These are phyloP conservation scores for Amia ocellicauda DNA, from an alignment of 2,113 vertebrate genomes.

Conservation along the genomic window DNA sequence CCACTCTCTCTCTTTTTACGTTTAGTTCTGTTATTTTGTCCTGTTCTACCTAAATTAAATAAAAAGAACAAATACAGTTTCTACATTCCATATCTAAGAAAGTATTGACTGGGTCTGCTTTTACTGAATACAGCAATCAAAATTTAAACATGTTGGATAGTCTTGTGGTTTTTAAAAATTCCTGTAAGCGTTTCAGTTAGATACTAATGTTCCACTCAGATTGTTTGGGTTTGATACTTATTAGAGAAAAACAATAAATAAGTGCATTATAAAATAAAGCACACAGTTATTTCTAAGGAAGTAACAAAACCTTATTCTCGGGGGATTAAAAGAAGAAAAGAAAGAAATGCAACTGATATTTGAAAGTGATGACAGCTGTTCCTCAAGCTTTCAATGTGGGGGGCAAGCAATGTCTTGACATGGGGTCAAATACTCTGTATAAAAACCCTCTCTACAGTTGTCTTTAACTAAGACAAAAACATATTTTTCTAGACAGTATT, in stretches of 20 bases:
- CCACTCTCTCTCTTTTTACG: neutral
- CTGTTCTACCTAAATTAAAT: neutral
- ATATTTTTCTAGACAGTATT: slow-evolving; percentile 50
- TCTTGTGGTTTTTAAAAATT: slow-evolving; percentile 1
- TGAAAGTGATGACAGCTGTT: slow-evolving; percentile 51
- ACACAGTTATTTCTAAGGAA: slow-evolving; percentile 6
- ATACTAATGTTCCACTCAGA: slow-evolving; percentile 19
- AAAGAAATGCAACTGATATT: slow-evolving; percentile 12
- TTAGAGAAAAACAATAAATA: neutral
- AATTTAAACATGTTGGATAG: slow-evolving; percentile 15
- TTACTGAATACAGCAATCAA: slow-evolving; percentile 25
- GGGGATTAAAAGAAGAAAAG: neutral
- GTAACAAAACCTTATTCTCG: neutral
- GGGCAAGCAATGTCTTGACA: slow-evolving; percentile 41
- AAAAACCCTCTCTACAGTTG: slow-evolving; percentile 23
- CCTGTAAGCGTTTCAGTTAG: neutral
- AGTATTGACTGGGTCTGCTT: slow-evolving; percentile 15
- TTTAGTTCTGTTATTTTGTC: neutral
- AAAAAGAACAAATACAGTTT: neutral
- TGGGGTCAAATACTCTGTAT: slow-evolving; percentile 17
- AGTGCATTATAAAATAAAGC: neutral
- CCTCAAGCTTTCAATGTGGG: slow-evolving; percentile 29
- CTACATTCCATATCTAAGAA: slow-evolving; percentile 30
- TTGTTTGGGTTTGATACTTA: slow-evolving; percentile 42
- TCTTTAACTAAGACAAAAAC: slow-evolving; percentile 46